phyloP scores from a whole-genome alignment of 2,113 vertebrate species.

The Poeciliopsis prolifica region DNA sequence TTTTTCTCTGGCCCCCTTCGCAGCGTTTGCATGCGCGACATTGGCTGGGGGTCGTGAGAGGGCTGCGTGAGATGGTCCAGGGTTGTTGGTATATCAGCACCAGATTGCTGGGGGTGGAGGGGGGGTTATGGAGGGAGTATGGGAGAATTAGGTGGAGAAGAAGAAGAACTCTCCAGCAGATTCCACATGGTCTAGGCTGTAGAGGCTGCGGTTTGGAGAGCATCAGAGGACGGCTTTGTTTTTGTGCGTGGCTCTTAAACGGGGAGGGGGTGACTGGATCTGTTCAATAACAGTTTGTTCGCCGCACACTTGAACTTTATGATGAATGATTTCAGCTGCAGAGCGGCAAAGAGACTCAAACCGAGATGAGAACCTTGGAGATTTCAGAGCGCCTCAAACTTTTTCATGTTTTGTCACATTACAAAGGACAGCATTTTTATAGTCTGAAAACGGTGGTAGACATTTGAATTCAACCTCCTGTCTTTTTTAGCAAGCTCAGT shows the following conservation, averaged over 20 bases:
- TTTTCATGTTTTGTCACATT: neutral
- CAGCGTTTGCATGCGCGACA: conserved; percentile 19
- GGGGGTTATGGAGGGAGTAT: too few species aligned
- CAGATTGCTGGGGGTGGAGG: neutral
- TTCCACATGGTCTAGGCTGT: conserved; percentile 41
- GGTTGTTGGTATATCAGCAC: conserved; percentile 32
- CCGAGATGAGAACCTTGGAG: conserved; percentile 35
- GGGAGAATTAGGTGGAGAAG: conserved; percentile 33
- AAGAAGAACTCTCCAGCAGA: conserved; percentile 26
- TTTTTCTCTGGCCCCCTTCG: conserved; percentile 5
- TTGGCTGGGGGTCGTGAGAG: neutral
- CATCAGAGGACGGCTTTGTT: conserved; percentile 18
- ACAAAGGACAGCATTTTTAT: neutral
- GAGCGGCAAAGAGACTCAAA: conserved; percentile 14
- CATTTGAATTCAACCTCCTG: neutral
- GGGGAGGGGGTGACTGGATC: conserved; percentile 32
- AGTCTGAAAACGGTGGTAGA: neutral
- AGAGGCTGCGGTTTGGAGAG: conserved; percentile 44
- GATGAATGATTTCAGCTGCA: conserved; percentile 29
- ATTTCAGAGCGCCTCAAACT: conserved; percentile 22
- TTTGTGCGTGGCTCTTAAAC: conserved; percentile 24
- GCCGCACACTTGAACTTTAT: conserved; percentile 25
- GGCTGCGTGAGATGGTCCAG: conserved; percentile 19
- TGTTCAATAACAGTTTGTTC: conserved; percentile 43
- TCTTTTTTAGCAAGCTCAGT: neutral